phyloP scores from a whole-genome alignment of 2,113 vertebrate species.

The Phaethon lepturus region DNA sequence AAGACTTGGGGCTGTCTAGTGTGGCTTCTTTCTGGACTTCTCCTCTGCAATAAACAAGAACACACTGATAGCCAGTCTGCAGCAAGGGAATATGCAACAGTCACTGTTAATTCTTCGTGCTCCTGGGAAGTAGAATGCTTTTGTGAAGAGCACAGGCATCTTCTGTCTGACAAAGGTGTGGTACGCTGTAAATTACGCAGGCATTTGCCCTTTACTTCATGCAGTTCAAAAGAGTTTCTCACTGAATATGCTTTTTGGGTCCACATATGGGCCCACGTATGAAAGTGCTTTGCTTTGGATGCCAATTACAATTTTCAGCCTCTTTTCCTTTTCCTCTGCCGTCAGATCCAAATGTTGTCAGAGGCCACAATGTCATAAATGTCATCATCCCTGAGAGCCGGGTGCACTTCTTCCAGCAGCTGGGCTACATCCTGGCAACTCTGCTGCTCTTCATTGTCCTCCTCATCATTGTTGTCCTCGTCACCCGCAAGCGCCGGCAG shows the following conservation, averaged over 20 bases:
- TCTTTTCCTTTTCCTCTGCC: neutral
- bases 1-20: neutral
- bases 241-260: fast-evolving
- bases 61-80: neutral
- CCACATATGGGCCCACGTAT: fast-evolving
- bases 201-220: neutral
- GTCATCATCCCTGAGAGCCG: conserved; percentile 90
- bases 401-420: conserved; percentile 88
- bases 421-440: conserved; percentile 90
- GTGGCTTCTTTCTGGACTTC: neutral
- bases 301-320: fast-evolving
- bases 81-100: neutral
- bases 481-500: conserved; percentile 82
- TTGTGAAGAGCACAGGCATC: neutral
- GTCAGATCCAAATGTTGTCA: conserved; percentile 78
- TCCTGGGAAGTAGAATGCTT: neutral
- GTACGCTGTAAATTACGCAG: neutral
- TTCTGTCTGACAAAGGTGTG: neutral
- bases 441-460: conserved; percentile 87
- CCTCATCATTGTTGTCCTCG: conserved; percentile 78
- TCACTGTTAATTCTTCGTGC: neutral
- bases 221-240: neutral
- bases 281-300: neutral
- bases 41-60: neutral
- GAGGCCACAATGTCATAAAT: conserved; percentile 85